A percentile compares a stretch with the other conserved stretches of the same genome.
These are phyloP conservation scores for Otocyon megalotis DNA, from an alignment of 2,113 vertebrate genomes.

Conservation along the genomic window DNA sequence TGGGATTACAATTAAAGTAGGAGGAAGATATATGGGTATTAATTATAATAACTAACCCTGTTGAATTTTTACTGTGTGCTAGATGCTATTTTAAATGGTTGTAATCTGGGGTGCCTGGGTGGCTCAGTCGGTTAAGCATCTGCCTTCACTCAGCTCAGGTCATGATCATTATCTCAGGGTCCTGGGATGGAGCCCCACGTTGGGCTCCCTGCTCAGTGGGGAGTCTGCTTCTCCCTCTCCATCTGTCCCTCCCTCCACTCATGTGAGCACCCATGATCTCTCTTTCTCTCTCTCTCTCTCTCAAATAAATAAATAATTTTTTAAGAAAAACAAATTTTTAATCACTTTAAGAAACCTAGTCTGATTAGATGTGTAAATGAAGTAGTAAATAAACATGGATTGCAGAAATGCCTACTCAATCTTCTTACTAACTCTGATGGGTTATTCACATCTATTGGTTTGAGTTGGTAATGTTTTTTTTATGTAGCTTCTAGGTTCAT, in stretches of 20 bases:
- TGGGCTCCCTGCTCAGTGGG: too few species aligned
- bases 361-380: neutral
- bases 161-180: too few species aligned
- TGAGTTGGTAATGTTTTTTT: conserved; percentile 23
- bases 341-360: neutral
- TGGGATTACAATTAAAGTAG: neutral
- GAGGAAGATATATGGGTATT: neutral
- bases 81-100: neutral
- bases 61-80: neutral
- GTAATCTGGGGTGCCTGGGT: too few species aligned
- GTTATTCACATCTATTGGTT: neutral
- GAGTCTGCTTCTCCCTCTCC: too few species aligned
- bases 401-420: neutral
- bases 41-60: neutral
- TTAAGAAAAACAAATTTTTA: neutral
- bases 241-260: neutral
- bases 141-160: too few species aligned
- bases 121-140: too few species aligned
- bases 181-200: too few species aligned
- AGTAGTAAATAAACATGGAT: neutral
- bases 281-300: neutral
- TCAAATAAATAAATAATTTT: neutral
- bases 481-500: neutral
- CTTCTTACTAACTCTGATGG: neutral
- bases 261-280: neutral